Base-by-base conservation (phyloP, 2,797 vertebrate genomes). In the Etheostoma nigrum region DNA sequence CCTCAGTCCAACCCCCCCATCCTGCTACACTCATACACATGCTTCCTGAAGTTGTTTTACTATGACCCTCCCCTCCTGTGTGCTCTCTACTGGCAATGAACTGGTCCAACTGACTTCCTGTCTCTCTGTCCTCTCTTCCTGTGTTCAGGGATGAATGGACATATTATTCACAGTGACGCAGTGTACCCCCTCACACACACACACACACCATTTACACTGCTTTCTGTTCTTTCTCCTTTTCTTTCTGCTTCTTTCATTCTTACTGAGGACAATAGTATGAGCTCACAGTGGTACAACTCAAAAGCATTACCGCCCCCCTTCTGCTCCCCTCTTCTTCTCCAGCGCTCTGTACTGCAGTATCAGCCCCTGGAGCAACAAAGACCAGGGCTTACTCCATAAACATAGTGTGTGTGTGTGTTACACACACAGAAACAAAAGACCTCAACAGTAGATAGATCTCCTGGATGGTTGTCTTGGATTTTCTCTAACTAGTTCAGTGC, bases 91-190 rank as follows among this genome's bases (percentile, higher is more conserved):
- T 84, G 88, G 79, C 84, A 86, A 48, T 76, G 84, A 87, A 86
- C 86, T 65, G 86, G 83, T 88, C 82, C 76, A 49, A 68, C 82
- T 73, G 65, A 90, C 91, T 95, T 95, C 93, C 94, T 91, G 91
- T 89, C 90, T 78, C 89, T 79, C 90, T 90, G 87, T 90, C 85
- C 78, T 81, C 64, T 86, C 85, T 94, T 95, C 94, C 95, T 95
- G 93, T 93, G 88, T 87, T 90, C 64, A 21, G 68, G 88, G 87
- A 93, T 95, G 94, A 95, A 95, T 95, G 90, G 88, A 84, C 81
- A 86, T 91, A 92, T 95, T 95, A 92, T 95, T 93, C 90, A 81
- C 77, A 72, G 78, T 94, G 93, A 95, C 82, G 90, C 90, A 90
- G 80, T 85, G 71, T 15, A 76, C 53, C 64, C 72, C 78, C 73